Conservation (phyloP, 2,797 vertebrate species). For the Labroides dimidiatus region DNA sequence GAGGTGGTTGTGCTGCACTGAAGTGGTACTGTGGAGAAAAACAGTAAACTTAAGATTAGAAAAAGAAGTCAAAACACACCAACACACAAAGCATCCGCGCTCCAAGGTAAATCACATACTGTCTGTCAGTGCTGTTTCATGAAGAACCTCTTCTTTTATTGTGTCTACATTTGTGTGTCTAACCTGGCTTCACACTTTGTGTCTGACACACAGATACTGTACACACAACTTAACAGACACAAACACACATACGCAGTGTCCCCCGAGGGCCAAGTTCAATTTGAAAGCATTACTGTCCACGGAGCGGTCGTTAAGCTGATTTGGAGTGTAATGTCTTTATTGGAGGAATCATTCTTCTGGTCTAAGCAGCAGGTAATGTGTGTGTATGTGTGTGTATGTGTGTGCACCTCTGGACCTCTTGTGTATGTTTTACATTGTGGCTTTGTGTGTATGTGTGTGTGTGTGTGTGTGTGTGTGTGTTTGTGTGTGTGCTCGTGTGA, state of each 20-base stretch:
- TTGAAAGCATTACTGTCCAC: constrained; percentile 94
- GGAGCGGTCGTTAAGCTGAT: constrained; percentile 89
- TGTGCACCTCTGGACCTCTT: constrained; percentile 11
- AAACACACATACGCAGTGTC: constrained; percentile 49
- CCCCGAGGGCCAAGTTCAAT: constrained; percentile 92
- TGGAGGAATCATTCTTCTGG: constrained; percentile 94
- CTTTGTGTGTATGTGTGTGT: constrained; percentile 25
- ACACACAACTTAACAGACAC: constrained; percentile 34
- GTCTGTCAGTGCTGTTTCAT: constrained; percentile 38
- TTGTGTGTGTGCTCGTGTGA: constrained; percentile 33
- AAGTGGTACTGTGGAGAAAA: constrained; percentile 44
- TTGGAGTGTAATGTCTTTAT: constrained; percentile 94
- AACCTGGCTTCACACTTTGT: constrained; percentile 56
- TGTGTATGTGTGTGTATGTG: constrained; percentile 41
- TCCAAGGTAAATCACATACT: constrained; percentile 30
- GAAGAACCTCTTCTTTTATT: constrained; percentile 40
- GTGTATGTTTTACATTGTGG: constrained; percentile 27
- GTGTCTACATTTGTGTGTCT: constrained; percentile 49
- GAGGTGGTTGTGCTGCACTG: constrained; percentile 65
- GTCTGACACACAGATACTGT: constrained; percentile 38
- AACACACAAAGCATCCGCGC: constrained; percentile 8
- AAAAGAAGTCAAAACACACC: not conserved
- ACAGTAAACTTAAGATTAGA: not conserved
- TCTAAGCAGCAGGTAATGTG: constrained; percentile 84
- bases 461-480: constrained; percentile 20